Base-by-base conservation (phyloP, 1,140 invertebrate genomes). In the Trichoplusia ni region DNA sequence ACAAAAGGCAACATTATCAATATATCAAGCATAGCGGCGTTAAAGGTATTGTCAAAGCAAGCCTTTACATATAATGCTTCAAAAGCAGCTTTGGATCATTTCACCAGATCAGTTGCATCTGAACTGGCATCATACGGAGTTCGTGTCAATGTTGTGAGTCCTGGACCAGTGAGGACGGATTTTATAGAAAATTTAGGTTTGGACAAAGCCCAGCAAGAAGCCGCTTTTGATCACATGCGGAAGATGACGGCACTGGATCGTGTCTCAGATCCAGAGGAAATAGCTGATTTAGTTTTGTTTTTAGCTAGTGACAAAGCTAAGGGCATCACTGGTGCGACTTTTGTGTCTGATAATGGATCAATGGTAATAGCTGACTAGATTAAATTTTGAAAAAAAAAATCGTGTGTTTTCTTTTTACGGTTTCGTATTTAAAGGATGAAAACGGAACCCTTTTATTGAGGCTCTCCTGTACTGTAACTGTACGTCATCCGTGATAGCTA, bases 21-120 rank as follows among this genome's bases (percentile, higher is more conserved):
- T 84, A 92, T 96, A 1, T 96, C 95, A 3, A 95, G 95, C 75
- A 92, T 47, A 4, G 23, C 23, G 13, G 44, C 95, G 1, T 92
- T 90, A 71, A 94, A 13, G 13, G 18, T 13, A 23, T n/a, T 67
- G 16, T 9, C 47, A 4, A 33, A 51, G 27, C 23, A 44, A 7
- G 19, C 14, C 19, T 46, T 29, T 1, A 16, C 29, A 7, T 64
- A 56, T 21, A 25, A 40, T n/a, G 37, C 38, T 0, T 65, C 53
- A 2, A 65, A 65, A 18, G 51, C 63, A 6, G 63, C 31, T 7
- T 16, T 65, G n/a, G 53, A 65, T 58, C 53, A 65, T 16, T 59
- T 65, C 4, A 49, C 53, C 0, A 49, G 42, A 19, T 19, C 51
- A 31, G 25, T 51, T 0, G 53, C 63, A 16, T 18, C 49, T 4